Conservation (phyloP, 1,140 invertebrate species). For the Bradysia coprophila region DNA sequence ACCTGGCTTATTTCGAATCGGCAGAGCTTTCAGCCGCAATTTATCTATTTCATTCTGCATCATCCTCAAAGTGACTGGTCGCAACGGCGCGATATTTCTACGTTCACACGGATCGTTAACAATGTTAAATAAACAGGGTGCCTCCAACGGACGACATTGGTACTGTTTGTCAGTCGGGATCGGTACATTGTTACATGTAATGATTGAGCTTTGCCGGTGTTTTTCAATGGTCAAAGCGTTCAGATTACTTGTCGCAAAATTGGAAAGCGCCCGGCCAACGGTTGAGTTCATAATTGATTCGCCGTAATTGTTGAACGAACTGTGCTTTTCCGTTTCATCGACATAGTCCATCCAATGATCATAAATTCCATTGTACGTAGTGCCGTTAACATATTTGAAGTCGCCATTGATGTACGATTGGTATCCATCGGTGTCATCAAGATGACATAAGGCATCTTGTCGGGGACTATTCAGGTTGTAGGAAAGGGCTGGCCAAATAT, state of each 20-base stretch:
- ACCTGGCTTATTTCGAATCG: conserved; percentile 27
- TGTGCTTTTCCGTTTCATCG: conserved; percentile 9
- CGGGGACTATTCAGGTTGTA: conserved; percentile 26
- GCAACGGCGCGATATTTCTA: conserved; percentile 36
- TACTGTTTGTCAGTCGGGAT: conserved; percentile 1
- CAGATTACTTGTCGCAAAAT: conserved; percentile 8
- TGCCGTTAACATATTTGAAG: conserved; percentile 58
- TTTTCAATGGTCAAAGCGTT: not conserved
- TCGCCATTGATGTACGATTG: conserved; percentile 39
- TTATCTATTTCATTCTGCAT: conserved; percentile 26
- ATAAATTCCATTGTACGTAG: conserved; percentile 21
- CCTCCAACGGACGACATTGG: conserved; percentile 30
- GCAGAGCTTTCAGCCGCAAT: conserved; percentile 26
- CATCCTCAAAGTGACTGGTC: conserved; percentile 24
- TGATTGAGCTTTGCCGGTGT: conserved; percentile 9
- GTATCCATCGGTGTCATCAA: conserved; percentile 44
- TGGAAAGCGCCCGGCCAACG: conserved; percentile 12
- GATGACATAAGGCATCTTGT: conserved; percentile 47
- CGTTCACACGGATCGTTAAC: conserved; percentile 57
- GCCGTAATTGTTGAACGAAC: conserved; percentile 16
- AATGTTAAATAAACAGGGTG: conserved; percentile 56
- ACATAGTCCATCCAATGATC: conserved; percentile 26
- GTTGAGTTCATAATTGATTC: conserved; percentile 28
- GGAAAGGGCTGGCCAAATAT: conserved; percentile 44
- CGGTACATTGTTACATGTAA: not conserved